Conservation (phyloP, 2,113 vertebrate species). For the Hemicordylus capensis region DNA sequence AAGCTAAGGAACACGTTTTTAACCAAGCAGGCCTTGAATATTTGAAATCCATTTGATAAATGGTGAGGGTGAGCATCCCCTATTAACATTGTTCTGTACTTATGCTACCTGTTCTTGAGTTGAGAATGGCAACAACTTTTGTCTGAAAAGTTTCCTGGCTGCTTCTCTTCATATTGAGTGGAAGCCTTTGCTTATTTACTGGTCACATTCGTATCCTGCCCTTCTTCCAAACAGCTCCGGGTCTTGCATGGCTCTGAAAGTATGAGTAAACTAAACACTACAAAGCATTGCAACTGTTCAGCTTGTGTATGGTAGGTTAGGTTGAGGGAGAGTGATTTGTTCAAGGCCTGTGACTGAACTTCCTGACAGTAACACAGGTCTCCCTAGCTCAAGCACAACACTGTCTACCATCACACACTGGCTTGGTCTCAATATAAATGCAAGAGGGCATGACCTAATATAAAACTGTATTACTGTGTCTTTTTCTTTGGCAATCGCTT, state of each 20-base stretch:
- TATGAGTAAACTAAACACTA: too few relatives aligned
- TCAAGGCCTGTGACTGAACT: not conserved
- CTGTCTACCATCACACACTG: not conserved
- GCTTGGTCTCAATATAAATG: not conserved
- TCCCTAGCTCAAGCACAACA: not conserved
- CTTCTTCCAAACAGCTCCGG: not conserved
- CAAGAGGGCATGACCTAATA: not conserved
- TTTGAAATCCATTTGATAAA: rapidly evolving
- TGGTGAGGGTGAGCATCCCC: not conserved
- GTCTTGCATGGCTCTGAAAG: too few relatives aligned
- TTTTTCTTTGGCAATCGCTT: not conserved
- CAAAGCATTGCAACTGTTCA: not conserved
- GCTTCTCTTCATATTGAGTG: not conserved
- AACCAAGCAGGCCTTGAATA: rapidly evolving
- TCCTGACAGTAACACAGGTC: too few relatives aligned
- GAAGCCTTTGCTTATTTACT: not conserved
- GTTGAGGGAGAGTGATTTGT: too few relatives aligned
- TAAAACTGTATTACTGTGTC: not conserved
- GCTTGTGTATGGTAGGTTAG: too few relatives aligned
- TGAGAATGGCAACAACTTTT: not conserved
- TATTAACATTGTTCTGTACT: not conserved
- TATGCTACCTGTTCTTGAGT: not conserved
- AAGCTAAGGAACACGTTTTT: not conserved
- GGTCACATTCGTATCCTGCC: not conserved
- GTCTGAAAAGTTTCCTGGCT: not conserved